Evolutionary conservation across 1,140 invertebrate genomes (phyloP), one percentile per base, ranked within the genome.

Genomic region (Atta colombica): DNA sequence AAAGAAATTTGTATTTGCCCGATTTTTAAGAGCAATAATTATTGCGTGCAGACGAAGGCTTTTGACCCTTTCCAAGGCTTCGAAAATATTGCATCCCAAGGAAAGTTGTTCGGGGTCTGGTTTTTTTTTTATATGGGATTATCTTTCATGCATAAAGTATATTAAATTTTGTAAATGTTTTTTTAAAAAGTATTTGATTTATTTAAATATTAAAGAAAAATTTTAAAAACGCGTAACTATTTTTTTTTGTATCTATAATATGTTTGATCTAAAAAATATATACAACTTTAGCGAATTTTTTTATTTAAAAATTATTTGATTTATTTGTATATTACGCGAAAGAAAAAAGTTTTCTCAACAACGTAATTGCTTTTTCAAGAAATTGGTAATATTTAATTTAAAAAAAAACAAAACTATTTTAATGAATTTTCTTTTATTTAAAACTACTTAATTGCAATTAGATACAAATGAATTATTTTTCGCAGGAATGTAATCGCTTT

Each of bases 21-120:
- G 31, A 81, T 81, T 81, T 81, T 81, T 55, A 21, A 81, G 51
- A 31, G 77, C 49, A 55, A 45, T 81, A 81, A 81, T 81, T 81
- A 81, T 71, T 71, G 65, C 65, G 77, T 69, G 77, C 63, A 80
- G 66, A 31, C 77, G 5, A 69, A 21, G 45, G 65, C 31, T 66
- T 51, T 55, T 81, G 77, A 71, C 39, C 65, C 63, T 69, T 49
- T 69, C 14, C 28, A 53, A 28, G 14, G 45, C 55, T 77, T 61
- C 35, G 28, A 81, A 49, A 25, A 45, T 18, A 53, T n/a, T 25
- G n/a, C n/a, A 25, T 55, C 14, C 2, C 21, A 31, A 71, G 5
- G 65, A 69, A 68, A 55, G 49, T 63, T 63, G n/a, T 5, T 53
- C 53, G 7, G 5, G 18, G 49, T 49, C 21, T 8, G 68, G 6